Evolutionary conservation across 2,113 vertebrate species (phyloP), one percentile per base, ranked within the genome.

Genomic region (Cyanistes caeruleus): DNA sequence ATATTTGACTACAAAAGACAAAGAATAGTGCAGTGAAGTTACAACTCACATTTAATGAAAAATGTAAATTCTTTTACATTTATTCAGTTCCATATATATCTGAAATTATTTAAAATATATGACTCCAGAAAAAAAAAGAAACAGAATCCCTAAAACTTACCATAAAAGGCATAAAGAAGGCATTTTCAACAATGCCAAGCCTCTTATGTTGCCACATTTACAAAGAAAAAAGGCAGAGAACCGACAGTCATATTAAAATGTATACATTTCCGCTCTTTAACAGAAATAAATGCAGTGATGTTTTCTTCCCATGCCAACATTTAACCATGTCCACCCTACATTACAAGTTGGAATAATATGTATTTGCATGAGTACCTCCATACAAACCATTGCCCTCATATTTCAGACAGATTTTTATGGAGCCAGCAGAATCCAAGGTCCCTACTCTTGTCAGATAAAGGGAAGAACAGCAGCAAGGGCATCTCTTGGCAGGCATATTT

Each of bases 101-200:
- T 44, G 49, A 74, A 9, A 49, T 73, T 5, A 65, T 63, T 81
- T n/a, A 39, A 77, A 78, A 74, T 80, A 48, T 48, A 46, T 39
- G 39, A 43, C 79, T 13, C 74, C 55, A 55, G 22, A 21, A 1
- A 56, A 78, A 22, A 44, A 43, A 56, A 28, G 39, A 18, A 12
- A 44, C 3, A 30, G 7, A 74, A 78, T 90, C 78, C 37, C 62
- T 87, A 52, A 64, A 89, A 89, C 65, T 75, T 58, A 69, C 92
- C 85, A 58, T 96, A 96, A 95, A 95, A 96, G 90, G 87, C 81
- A 90, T 84, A 95, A 95, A 95, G 63, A 76, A 94, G 35, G 52
- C 58, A 77, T 78, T 90, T 48, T 80, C 28, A 77, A 74, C n/a
- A 84, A 81, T 4, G 4, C n/a, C 49, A 27, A 43, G 15, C 5